Evolutionary conservation across 2,888 invertebrate species (phyloP), one percentile per base, ranked within the genome.

Genomic region (Caenorhabditis panamensis): DNA sequence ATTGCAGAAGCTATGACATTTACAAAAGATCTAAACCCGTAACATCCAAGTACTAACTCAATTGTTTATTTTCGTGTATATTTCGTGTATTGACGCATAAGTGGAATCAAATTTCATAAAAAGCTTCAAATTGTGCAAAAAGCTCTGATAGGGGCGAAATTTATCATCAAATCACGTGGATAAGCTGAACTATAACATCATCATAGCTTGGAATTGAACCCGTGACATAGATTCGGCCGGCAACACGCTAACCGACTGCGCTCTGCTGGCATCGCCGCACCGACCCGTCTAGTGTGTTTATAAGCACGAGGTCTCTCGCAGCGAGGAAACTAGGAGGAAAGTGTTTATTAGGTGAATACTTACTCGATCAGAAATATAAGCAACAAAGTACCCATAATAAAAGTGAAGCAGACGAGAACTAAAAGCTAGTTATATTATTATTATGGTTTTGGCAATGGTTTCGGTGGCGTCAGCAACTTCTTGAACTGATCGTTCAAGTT

Each of bases 71-170:
- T 20, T 53, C 9, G 16, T 51, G 13, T 28, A 13, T n/a, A 36
- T 49, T 51, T 20, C 13, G n/a, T n/a, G n/a, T n/a, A n/a, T 36
- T 11, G 11, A 36, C 36, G 5, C 11, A 5, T 36, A 8, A 11
- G 11, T 36, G 5, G 36, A 36, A 36, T 36, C 5, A 36, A 36
- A 36, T 8, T 8, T 11, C 11, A 36, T 36, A 59, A 66, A 47
- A 31, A 9, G 31, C 31, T 9, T 16, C 16, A 16, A 41, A 5
- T 41, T 41, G 41, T 41, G 5, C 56, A 68, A 61, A 64, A 64
- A 81, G 81, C 77, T 77, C 81, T 66, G 81, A 77, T 81, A 81
- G 77, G 77, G 77, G 77, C 81, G 77, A 77, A 72, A 81, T 77
- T 79, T 76, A 71, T 81, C 81, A 77, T 81, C 81, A 76, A 28